Evolutionary conservation across 2,797 vertebrate genomes (phyloP), one percentile per base, ranked within the genome.

Genomic region (Balearica regulorum): DNA sequence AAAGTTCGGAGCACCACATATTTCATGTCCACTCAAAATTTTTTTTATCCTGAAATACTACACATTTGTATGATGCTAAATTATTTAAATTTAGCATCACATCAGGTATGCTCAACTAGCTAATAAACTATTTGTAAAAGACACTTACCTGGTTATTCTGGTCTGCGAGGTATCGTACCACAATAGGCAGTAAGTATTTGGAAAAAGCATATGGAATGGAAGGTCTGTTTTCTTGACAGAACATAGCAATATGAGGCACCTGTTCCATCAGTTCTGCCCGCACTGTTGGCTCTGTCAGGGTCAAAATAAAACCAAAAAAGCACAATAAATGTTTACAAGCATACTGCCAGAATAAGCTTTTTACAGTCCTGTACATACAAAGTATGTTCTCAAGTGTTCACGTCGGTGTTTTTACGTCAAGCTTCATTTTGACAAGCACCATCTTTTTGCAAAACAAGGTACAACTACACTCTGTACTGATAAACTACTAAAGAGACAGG

Each of bases 181-280:
- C 98, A 75, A 99, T 98, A 39, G 99, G 99, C 6, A 99, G 95
- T 41, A 99, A 97, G 96, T 99, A 99, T 91, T 98, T 99, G 89
- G 98, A 98, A 95, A 99, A 99, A 83, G 98, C 99, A 17, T 98
- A 98, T 0, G 99, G 99, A 85, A 99, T 98, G n/a, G 98, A 98
- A 95, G 99, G 98, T 84, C 98, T 98, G 94, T 98, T 99, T 96
- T 99, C 99, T 97, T 99, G 98, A 97, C 99, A 99, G 97, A 99
- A 99, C 97, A 99, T 98, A 64, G 98, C 98, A 61, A 99, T 98
- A 48, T 99, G 98, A 91, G 99, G 99, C 93, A 99, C 98, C 96
- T 99, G 99, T 95, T 99, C 99, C 99, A 99, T 99, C 92, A 99
- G 97, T 91, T 99, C 99, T 31, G 98, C 99, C 95, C 99, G 97